Conservation (phyloP, 2,113 vertebrate genomes). For the Carlito syrichta region DNA sequence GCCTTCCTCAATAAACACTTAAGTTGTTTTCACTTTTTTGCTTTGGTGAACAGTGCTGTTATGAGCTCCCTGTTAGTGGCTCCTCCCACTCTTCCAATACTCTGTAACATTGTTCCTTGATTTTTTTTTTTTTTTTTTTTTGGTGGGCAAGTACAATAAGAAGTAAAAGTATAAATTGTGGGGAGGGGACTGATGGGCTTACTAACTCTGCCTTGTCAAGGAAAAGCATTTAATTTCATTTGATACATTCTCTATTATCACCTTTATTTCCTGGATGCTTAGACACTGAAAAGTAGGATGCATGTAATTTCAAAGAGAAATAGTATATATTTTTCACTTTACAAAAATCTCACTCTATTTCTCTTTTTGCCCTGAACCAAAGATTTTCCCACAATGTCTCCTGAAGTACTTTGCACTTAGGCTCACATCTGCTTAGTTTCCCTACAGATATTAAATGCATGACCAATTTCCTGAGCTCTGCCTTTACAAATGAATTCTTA, state of each 20-base stretch:
- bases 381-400: background rate
- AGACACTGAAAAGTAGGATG: background rate
- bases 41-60: background rate
- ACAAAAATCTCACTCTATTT: background rate
- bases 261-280: background rate
- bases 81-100: background rate
- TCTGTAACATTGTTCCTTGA: background rate
- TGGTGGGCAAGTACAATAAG: background rate
- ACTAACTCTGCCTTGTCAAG: background rate
- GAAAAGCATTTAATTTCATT: background rate
- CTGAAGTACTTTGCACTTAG: background rate
- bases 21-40: background rate
- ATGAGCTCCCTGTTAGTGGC: background rate
- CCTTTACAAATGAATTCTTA: background rate
- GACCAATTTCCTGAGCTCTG: background rate
- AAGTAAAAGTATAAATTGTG: background rate
- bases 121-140: background rate
- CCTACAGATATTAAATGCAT: background rate
- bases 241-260: background rate
- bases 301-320: constrained; percentile 24
- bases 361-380: background rate
- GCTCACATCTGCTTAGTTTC: background rate
- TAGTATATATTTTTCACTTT: constrained; percentile 23
- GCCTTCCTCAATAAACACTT: background rate
- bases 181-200: background rate